Percentiles rank a stretch among this genome's conserved stretches.
Conservation (phyloP, 2,797 vertebrate genomes). For the Chloroceryle amazona region DNA sequence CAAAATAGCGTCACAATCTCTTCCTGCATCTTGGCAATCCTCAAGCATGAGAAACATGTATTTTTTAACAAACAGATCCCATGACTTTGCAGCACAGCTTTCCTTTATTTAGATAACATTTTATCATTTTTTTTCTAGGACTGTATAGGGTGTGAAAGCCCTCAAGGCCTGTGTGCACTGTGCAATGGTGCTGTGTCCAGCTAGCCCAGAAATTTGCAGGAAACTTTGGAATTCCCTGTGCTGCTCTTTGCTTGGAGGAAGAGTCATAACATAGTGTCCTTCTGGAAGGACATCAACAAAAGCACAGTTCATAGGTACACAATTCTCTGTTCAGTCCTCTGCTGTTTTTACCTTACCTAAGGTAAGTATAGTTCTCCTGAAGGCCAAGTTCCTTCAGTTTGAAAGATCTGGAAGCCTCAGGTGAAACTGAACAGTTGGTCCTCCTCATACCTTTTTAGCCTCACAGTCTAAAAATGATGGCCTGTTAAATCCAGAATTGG, state of each 20-base stretch:
- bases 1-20: neutral
- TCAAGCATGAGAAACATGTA: neutral
- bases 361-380: neutral
- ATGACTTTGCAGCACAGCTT: neutral
- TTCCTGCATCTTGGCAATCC: neutral
- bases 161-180: accelerated
- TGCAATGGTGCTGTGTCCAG: neutral
- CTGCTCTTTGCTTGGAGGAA: neutral
- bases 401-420: neutral
- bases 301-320: neutral
- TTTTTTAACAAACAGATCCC: constrained; percentile 13
- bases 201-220: neutral
- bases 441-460: neutral
- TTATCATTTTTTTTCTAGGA: neutral
- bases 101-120: neutral
- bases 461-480: accelerated
- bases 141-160: neutral
- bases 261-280: neutral
- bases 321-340: neutral
- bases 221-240: neutral
- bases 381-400: neutral
- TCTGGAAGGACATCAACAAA: neutral
- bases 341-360: neutral
- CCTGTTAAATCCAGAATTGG: neutral
- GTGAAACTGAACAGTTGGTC: neutral